A percentile compares a stretch with the other conserved stretches of the same genome.
Evolutionary conservation across 2,113 vertebrate genomes (phyloP).

Genomic region (Pteropus alecto): DNA sequence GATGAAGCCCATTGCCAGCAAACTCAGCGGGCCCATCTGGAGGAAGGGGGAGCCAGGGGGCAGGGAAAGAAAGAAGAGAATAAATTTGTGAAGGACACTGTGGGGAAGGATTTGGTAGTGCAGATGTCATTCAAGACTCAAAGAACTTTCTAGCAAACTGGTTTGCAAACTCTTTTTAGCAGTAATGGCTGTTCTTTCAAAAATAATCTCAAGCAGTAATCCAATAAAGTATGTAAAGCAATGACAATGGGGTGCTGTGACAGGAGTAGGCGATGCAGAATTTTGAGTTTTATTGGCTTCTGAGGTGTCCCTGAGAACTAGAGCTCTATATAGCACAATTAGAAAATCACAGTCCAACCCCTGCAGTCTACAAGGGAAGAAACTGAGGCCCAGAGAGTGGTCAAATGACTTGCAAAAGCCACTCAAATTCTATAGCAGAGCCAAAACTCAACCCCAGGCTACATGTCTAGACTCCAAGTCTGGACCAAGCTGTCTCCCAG

Average conservation of each 20-base stretch:
- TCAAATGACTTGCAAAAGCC: background rate
- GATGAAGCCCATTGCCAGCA: conserved; percentile 91
- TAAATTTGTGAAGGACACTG: background rate
- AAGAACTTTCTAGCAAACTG: background rate
- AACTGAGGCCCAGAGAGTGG: background rate
- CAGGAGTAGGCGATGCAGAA: background rate
- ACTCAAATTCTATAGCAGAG: background rate
- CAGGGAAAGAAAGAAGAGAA: conserved; percentile 33
- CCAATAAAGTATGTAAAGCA: background rate
- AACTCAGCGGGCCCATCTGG: conserved; percentile 93
- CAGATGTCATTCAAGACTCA: background rate
- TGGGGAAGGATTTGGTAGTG: accelerated
- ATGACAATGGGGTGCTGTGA: background rate
- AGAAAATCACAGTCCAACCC: background rate
- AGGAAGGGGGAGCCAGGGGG: background rate
- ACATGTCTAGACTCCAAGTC: background rate
- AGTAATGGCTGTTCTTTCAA: background rate
- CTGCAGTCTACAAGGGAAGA: background rate
- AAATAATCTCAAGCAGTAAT: background rate
- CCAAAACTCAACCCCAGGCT: background rate
- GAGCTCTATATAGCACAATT: background rate
- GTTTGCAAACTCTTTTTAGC: background rate
- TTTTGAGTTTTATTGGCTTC: background rate
- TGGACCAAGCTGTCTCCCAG: background rate
- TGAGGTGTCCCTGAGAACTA: background rate